Conservation (phyloP, 1,140 invertebrate genomes). For the Drosophila lowei region DNA sequence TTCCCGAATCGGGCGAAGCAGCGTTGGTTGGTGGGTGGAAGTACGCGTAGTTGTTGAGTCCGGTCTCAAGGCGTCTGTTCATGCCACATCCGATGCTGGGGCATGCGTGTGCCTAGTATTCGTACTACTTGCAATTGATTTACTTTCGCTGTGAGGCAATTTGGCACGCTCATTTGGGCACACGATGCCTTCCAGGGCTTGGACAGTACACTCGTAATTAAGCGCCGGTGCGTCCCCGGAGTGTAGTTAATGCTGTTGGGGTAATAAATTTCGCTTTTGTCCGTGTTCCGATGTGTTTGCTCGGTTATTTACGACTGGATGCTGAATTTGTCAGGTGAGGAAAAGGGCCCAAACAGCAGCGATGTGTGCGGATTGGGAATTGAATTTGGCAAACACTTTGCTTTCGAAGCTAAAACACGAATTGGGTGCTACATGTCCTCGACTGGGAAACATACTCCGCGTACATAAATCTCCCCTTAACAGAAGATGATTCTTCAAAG, state of each 20-base stretch:
- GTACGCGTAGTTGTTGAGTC: background rate
- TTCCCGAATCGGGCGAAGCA: background rate
- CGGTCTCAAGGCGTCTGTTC: constrained; percentile 18
- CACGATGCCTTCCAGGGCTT: constrained; percentile 28
- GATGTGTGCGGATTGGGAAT: constrained; percentile 4
- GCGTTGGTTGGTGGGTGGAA: background rate
- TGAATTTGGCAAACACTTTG: constrained; percentile 23
- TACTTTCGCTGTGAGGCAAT: constrained; percentile 64
- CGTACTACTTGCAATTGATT: constrained; percentile 60
- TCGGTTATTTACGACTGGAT: constrained; percentile 41
- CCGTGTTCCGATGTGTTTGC: constrained; percentile 26
- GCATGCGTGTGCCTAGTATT: constrained; percentile 15
- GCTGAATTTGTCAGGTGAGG: constrained; percentile 45
- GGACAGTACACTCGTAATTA: constrained; percentile 63
- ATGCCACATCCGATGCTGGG: constrained; percentile 19
- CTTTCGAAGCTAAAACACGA: background rate
- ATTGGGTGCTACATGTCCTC: too few relatives aligned
- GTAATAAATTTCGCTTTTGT: constrained; percentile 61
- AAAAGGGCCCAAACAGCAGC: background rate
- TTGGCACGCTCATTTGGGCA: constrained; percentile 61
- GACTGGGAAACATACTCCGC: too few relatives aligned
- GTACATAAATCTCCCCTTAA: too few relatives aligned
- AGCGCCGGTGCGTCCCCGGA: constrained; percentile 53
- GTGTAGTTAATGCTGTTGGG: constrained; percentile 61
- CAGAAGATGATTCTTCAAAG: too few relatives aligned